Percentiles rank a stretch among this genome's conserved stretches.
Conservation (phyloP, 2,797 vertebrate species). For the Sebastolobus alascanus region DNA sequence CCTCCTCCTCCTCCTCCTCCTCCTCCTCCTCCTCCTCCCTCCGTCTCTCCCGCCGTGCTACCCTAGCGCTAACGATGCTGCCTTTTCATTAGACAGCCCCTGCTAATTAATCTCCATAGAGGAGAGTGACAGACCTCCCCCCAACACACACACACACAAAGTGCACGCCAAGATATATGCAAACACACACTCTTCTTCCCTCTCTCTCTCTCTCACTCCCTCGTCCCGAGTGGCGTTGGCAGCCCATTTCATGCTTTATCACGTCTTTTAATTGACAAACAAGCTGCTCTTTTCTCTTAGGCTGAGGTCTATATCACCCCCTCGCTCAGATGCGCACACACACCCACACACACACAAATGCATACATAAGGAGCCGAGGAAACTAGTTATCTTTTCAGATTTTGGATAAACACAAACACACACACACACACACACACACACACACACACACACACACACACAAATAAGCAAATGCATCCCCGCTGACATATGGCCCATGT, state of each 20-base stretch:
- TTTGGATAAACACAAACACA: slow-evolving; percentile 60
- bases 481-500: slow-evolving; percentile 76
- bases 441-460: slow-evolving; percentile 47
- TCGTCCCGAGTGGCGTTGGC: slow-evolving; percentile 84
- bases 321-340: slow-evolving; percentile 66
- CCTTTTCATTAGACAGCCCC: slow-evolving; percentile 87
- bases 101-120: slow-evolving; percentile 89
- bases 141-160: slow-evolving; percentile 55
- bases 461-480: slow-evolving; percentile 63
- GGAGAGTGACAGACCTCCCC: slow-evolving; percentile 85
- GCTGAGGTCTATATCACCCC: slow-evolving; percentile 89
- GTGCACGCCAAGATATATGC: slow-evolving; percentile 77
- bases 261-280: slow-evolving; percentile 92
- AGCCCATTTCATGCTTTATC: slow-evolving; percentile 92
- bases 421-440: slow-evolving; percentile 40
- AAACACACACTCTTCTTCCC: slow-evolving; percentile 78
- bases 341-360: slow-evolving; percentile 36
- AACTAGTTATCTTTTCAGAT: slow-evolving; percentile 76
- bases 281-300: slow-evolving; percentile 90
- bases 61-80: slow-evolving; percentile 80
- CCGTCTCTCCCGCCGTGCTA: slow-evolving; percentile 73
- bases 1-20: slow-evolving; percentile 36
- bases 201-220: slow-evolving; percentile 70
- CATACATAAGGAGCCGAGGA: slow-evolving; percentile 48
- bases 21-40: slow-evolving; percentile 37